Conservation (phyloP, 2,113 vertebrate species). For the Nothobranchius furzeri region DNA sequence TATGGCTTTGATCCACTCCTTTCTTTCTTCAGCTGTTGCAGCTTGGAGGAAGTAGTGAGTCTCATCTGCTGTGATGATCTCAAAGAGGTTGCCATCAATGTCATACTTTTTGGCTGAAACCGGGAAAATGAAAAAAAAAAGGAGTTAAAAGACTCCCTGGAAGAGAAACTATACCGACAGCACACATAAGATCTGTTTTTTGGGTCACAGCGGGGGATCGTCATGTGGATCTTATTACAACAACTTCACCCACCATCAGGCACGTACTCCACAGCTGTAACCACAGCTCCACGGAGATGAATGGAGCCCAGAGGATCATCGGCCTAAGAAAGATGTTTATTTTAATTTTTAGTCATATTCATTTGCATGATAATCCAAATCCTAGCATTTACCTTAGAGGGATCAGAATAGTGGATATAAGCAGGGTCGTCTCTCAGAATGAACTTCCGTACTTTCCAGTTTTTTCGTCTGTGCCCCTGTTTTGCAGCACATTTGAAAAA, state of each 20-base stretch:
- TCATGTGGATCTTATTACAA: not conserved
- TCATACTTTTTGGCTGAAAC: conserved; percentile 86
- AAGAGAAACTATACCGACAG: conserved; percentile 5
- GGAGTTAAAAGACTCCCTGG: not conserved
- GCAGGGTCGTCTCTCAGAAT: conserved; percentile 94
- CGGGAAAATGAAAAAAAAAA: not conserved
- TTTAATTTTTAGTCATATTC: not conserved
- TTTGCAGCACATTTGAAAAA: no score
- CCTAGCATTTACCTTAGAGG: conserved; percentile 81
- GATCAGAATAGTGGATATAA: conserved; percentile 95
- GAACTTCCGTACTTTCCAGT: conserved; percentile 99
- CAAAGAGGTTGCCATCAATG: conserved; percentile 89
- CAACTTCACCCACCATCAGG: conserved; percentile 84
- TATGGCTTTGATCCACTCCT: conserved; percentile 94
- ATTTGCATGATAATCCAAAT: not conserved
- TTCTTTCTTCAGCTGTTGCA: conserved; percentile 86
- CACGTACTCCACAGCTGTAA: conserved; percentile 89
- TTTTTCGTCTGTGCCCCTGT: conserved; percentile 94
- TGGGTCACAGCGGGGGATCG: not conserved
- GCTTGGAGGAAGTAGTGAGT: conserved; percentile 92
- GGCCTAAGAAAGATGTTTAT: conserved; percentile 62
- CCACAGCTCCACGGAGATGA: conserved; percentile 89
- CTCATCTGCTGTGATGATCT: conserved; percentile 97
- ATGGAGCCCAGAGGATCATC: conserved; percentile 89
- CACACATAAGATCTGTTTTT: conserved; percentile 8